These are phyloP conservation scores for Himalopsyche japonica DNA, from an alignment of 2,888 invertebrate species.

Conservation along the genomic window DNA sequence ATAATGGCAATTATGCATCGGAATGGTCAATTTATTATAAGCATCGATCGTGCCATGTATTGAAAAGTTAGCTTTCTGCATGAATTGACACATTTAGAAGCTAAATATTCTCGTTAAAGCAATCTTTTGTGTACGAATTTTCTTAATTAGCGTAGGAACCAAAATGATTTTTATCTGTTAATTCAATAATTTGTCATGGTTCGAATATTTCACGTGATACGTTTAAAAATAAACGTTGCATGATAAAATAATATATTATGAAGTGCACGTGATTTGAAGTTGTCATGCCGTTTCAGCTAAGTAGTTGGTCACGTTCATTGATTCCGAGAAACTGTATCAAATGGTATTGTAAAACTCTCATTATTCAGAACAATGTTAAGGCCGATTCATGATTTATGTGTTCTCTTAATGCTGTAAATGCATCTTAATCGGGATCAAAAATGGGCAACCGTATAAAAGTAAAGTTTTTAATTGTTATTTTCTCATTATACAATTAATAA, in stretches of 20 bases:
- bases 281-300: neutral
- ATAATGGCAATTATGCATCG: no score
- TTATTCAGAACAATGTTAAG: neutral
- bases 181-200: neutral
- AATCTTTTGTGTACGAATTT: no score
- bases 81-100: no score
- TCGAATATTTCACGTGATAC: neutral
- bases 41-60: no score
- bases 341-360: neutral
- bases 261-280: neutral
- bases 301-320: neutral
- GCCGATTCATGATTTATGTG: neutral
- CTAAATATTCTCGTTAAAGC: no score
- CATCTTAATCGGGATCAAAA: neutral
- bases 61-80: no score
- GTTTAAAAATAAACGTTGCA: neutral
- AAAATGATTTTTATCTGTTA: no score
- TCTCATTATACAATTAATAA: no score
- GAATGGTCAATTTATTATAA: no score
- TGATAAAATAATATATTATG: neutral
- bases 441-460: no score
- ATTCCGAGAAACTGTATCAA: neutral
- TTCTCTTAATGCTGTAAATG: neutral
- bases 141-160: no score
- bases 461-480: no score